Evolutionary conservation across 1,140 invertebrate species (phyloP), one percentile per base, ranked within the genome.

Genomic region (Bombus polaris): DNA sequence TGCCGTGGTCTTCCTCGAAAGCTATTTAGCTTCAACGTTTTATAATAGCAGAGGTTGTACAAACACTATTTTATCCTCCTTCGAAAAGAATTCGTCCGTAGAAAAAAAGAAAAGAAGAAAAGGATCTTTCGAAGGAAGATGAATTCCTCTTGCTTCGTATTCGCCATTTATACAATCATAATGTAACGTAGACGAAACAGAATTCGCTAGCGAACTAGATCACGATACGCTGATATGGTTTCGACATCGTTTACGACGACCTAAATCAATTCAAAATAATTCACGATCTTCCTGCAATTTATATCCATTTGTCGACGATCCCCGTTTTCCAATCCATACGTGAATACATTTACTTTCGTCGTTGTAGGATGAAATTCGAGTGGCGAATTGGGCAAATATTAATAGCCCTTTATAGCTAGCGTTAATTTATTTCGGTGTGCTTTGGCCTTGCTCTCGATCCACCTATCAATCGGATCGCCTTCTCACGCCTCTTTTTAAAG

Each of bases 371-470:
- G 13, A 77, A 12, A 47, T n/a, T n/a, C 68, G 25, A 35, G 44
- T 22, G 18, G 25, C 68, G 37, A 62, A 42, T 59, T 25, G 10
- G 12, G 42, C n/a, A 59, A 81, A 81, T 81, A 81, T 72, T 73
- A 81, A 83, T 66, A 75, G 42, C 57, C 32, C 42, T 28, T 47
- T 47, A 57, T 53, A 9, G 32, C 71, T 47, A 82, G 25, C 42
- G 44, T 82, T 37, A 57, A 82, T 71, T 62, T 42, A 44, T 76
- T 82, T 83, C 57, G 57, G 72, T 73, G 32, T 22, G n/a, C 66
- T 32, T 73, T 53, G 72, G 59, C 81, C 81, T 83, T 76, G 81
- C 44, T n/a, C 68, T 59, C 72, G 66, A 75, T 88, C 42, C 12
- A n/a, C 32, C 35, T 62, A 87, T 83, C 74, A 57, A 87, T 66